Percentiles rank a stretch among this genome's conserved stretches.
phyloP scores from a whole-genome alignment of 2,888 invertebrate species.

The Mystacides longicornis region DNA sequence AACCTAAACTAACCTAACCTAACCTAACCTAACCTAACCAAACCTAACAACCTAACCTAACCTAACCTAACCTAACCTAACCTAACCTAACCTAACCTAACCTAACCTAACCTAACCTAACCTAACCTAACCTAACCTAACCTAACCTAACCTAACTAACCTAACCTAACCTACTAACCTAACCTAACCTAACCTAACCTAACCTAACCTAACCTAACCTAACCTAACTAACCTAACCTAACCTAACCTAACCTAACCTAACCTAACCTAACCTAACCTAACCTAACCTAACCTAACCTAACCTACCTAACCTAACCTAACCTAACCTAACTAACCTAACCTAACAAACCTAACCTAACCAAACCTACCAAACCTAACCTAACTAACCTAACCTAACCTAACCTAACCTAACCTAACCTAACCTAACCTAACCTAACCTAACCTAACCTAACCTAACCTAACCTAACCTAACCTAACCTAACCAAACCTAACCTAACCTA shows the following conservation, averaged over 20 bases:
- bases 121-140: constrained; percentile 10
- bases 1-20: constrained; percentile 14
- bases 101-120: constrained; percentile 11
- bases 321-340: constrained; percentile 14
- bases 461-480: constrained; percentile 20
- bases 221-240: constrained; percentile 26
- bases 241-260: constrained; percentile 24
- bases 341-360: constrained; percentile 12
- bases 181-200: constrained; percentile 23
- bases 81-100: not conserved
- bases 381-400: constrained; percentile 12
- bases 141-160: constrained; percentile 8
- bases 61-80: constrained; percentile 8
- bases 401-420: constrained; percentile 9
- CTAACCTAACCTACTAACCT: no score
- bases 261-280: constrained; percentile 18
- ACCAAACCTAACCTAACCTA: constrained; percentile 21
- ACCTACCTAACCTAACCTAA: constrained; percentile 19
- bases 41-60: constrained; percentile 13
- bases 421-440: constrained; percentile 13
- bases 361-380: constrained; percentile 12
- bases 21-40: constrained; percentile 14
- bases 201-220: constrained; percentile 24
- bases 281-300: constrained; percentile 17
- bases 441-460: constrained; percentile 16